phyloP scores from a whole-genome alignment of 2,888 invertebrate species.

The Invenusta paracnida region DNA sequence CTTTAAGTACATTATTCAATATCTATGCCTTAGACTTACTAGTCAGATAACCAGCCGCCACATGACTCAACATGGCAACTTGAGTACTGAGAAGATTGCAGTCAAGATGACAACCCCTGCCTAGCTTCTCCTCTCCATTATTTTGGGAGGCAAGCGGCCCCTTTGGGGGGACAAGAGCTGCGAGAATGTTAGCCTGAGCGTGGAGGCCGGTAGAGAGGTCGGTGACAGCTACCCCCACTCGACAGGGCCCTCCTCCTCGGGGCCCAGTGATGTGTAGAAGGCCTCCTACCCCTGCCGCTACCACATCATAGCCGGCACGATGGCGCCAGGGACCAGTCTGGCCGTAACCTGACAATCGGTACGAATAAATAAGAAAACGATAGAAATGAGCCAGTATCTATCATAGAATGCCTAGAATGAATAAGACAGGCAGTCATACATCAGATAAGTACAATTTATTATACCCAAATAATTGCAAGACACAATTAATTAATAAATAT shows the following conservation, averaged over 20 bases:
- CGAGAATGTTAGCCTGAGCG: slow-evolving; percentile 87
- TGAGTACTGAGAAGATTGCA: slow-evolving; percentile 88
- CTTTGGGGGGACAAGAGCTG: slow-evolving; percentile 74
- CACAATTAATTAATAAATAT: too few species aligned
- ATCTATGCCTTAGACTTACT: too few species aligned
- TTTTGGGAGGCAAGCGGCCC: slow-evolving; percentile 60
- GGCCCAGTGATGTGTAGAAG: slow-evolving; percentile 83
- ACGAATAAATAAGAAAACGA: too few species aligned
- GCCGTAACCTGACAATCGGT: slow-evolving; percentile 69
- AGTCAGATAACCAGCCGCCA: slow-evolving; percentile 39
- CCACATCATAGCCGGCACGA: slow-evolving; percentile 90
- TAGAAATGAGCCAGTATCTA: too few species aligned
- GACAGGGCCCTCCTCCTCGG: slow-evolving; percentile 74
- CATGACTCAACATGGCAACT: slow-evolving; percentile 54
- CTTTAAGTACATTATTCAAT: too few species aligned
- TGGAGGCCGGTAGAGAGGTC: slow-evolving; percentile 88
- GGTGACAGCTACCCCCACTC: slow-evolving; percentile 85
- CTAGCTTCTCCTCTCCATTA: too few species aligned
- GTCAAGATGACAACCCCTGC: slow-evolving; percentile 84
- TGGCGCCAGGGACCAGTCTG: slow-evolving; percentile 76
- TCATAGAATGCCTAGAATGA: too few species aligned
- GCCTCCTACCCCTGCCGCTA: slow-evolving; percentile 86
- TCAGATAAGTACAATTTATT: too few species aligned
- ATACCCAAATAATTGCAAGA: too few species aligned
- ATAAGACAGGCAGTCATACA: too few species aligned